Base-by-base conservation (phyloP, 2,888 invertebrate genomes). In the Nephrotoma guestfalica region DNA sequence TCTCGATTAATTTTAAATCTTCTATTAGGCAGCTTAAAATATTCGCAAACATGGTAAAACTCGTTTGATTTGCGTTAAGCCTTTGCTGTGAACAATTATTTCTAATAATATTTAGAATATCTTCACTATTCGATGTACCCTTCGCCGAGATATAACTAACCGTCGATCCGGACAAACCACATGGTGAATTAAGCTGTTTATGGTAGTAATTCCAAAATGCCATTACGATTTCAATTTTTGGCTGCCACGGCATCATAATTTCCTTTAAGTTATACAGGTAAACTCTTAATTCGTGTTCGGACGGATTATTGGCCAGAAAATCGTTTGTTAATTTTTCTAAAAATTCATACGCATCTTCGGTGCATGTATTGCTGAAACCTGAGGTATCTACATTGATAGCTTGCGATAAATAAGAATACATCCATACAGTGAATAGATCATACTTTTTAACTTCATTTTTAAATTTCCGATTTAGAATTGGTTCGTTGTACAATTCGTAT, bases 201-300 rank as follows among this genome's bases (percentile, higher is more conserved):
- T 94, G 93, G 88, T 93, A 93, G 89, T 93, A 93, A 88, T 94
- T 94, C 93, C 94, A 94, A 2, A 94, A 89, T 83, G 92, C 89
- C 87, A 92, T 92, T 18, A 93, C 89, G 85, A 93, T 91, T 87
- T 92, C 92, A 9, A 92, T 91, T 88, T 92, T 92, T 9, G 93
- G 91, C 42, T 91, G 91, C 92, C 93, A 93, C 91, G 92, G 89
- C 4, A 88, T 88, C 85, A 88, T 87, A 15, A 84, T 89, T 9
- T 90, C 90, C 47, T 91, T 90, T 83, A 93, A 87, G 1, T 93
- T 87, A 2, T 91, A 91, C 51, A 93, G 90, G 87, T 92, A 92
- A 0, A 92, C 89, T 41, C 93, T 90, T 4, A 93, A 89, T 87
- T 93, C 91, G 87, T 92, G 91, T 89, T 93, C 93, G 86, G 90